Conservation (phyloP, 2,888 invertebrate genomes). For the Sepiola atlantica region DNA sequence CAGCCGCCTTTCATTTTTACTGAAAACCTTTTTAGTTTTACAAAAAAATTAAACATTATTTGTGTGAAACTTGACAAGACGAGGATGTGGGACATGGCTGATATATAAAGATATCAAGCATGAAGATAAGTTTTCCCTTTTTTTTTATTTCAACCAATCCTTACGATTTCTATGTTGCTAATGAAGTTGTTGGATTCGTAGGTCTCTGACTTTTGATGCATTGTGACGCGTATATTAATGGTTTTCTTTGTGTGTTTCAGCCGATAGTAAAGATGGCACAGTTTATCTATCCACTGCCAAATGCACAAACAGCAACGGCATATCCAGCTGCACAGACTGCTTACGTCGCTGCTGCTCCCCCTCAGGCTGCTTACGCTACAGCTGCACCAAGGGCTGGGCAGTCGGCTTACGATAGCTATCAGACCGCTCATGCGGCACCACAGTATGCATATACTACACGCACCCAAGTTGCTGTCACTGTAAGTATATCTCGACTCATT, state of each 20-base stretch:
- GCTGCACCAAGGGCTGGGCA: conserved; percentile 87
- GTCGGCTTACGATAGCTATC: conserved; percentile 69
- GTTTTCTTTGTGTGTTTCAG: conserved; percentile 45
- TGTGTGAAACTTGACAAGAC: no score
- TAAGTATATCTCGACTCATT: conserved; percentile 53
- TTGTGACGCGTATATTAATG: background rate
- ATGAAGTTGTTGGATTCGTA: background rate
- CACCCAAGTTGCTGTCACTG: conserved; percentile 70
- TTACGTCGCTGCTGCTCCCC: conserved; percentile 83
- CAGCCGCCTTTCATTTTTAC: no score
- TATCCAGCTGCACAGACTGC: conserved; percentile 89
- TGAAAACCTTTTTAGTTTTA: no score
- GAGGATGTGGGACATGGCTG: no score
- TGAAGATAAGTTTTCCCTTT: no score
- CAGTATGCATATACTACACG: conserved; percentile 72
- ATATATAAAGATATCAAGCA: no score
- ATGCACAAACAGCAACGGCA: conserved; percentile 80
- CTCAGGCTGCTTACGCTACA: conserved; percentile 88
- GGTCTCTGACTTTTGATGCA: background rate
- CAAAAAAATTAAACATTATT: no score
- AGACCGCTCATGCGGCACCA: conserved; percentile 69
- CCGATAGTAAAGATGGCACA: conserved; percentile 63
- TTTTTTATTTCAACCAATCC: no score
- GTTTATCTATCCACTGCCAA: conserved; percentile 69
- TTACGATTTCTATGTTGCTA: no score